Evolutionary conservation across 2,888 invertebrate genomes (phyloP), one percentile per base, ranked within the genome.

Genomic region (Protodeltote pygarga): DNA sequence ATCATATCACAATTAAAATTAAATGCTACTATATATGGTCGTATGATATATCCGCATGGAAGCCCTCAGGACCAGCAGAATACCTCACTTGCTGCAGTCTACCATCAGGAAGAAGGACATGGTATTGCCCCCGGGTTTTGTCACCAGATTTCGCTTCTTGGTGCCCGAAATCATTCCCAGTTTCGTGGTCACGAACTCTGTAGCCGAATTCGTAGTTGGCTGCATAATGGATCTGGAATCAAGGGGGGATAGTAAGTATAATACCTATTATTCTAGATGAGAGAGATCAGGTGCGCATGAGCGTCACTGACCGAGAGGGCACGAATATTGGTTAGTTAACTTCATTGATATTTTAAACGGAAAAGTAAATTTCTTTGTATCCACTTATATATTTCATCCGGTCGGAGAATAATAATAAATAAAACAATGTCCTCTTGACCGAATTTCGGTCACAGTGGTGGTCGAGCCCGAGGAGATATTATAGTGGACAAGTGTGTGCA

Each of bases 101-200:
- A 17, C 96, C 97, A 83, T 97, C 96, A 1, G 97, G 97, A 25
- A 97, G 85, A 5, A 95, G 88, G 2, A 96, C 96, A 71, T 96
- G 95, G 87, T 97, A 97, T 53, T 94, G 94, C 8, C 97, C 96
- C 65, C 93, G 94, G 1, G 95, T 94, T 29, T 93, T 93, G 55
- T 94, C 93, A 6, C 95, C 95, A 51, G 94, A 93, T 61, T 94
- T 93, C 27, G 93, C 93, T 83, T 97, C 96, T 50, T 94, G 93
- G 79, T 97, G 96, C 5, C 96, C 96, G 77, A 95, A 97, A 78
- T 96, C 95, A 75, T 95, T 96, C 35, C 95, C 95, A 52, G 93
- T 93, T 65, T 94, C 89, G 50, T 93, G 93, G 82, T 97, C 96
- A 41, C 93, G 93, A 3, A 97, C 95, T 50, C 94, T 88, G 86